Evolutionary conservation across 2,888 invertebrate species (phyloP), one percentile per base, ranked within the genome.

Genomic region (Sphecodes monilicornis): DNA sequence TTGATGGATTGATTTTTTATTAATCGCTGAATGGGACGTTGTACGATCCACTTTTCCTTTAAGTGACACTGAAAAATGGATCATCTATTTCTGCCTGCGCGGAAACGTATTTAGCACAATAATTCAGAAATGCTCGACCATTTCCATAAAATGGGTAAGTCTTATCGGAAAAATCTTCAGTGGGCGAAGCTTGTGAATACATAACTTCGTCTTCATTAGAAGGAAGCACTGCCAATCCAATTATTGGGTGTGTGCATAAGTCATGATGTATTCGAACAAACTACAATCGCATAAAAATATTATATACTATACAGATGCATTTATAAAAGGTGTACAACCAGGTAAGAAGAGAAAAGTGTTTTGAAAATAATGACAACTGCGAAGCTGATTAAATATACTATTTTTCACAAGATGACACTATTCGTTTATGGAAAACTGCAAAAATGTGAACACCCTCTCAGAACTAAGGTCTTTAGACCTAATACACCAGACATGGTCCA

Each of bases 31-130:
- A 68, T 68, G 22, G 68, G 13, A 22, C 39, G 39, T n/a, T 39
- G 4, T n/a, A n/a, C 39, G 68, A n/a, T 68, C 68, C 39, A 39
- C 68, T 68, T 68, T 68, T 39, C 3, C 4, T 11, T 5, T 68
- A 39, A 68, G 68, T 39, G 68, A 39, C 68, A 13, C n/a, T 39
- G 36, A 68, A 68, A 68, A n/a, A 39, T 68, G 36, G 39, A 68
- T 68, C 39, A 39, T 39, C n/a, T 68, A 68, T 68, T 68, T 39
- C 36, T 5, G 68, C 4, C 10, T 11, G 36, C 13, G 2, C 22
- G 36, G 16, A n/a, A 68, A n/a, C 36, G 39, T 68, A 68, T 68
- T 68, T 68, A 66, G 36, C 22, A 32, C 66, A 22, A 36, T 22
- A 22, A 10, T 11, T 22, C 36, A 10, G 66, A 36, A 10, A 32